These are phyloP conservation scores for Pterois miles DNA, from an alignment of 2,797 vertebrate species.

Conservation along the genomic window DNA sequence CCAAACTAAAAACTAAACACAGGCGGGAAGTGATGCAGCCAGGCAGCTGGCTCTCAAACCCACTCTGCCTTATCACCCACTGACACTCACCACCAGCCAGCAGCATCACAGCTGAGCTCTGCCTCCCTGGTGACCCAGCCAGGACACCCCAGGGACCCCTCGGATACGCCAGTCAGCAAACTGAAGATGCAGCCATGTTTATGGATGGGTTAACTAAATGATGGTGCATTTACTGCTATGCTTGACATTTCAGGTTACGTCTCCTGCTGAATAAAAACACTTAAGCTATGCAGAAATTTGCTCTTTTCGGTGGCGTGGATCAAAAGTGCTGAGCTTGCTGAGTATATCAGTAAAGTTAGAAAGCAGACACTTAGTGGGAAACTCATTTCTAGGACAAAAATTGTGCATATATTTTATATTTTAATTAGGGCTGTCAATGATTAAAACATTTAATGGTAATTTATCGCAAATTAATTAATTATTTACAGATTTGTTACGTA, in stretches of 20 bases:
- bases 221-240: conserved; percentile 23
- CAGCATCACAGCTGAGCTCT: conserved; percentile 44
- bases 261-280: conserved; percentile 18
- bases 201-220: conserved; percentile 24
- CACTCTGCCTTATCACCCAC: conserved; percentile 48
- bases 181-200: conserved; percentile 14
- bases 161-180: conserved; percentile 32
- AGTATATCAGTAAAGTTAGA: conserved; percentile 3
- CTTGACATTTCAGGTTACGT: conserved; percentile 14
- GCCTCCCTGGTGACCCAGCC: conserved; percentile 38
- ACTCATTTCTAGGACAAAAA: no score
- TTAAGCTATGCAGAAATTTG: conserved; percentile 5
- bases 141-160: conserved; percentile 13
- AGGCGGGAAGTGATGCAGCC: background rate
- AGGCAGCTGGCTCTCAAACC: background rate
- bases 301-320: background rate
- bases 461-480: no score
- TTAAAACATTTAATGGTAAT: no score
- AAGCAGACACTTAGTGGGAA: background rate
- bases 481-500: no score
- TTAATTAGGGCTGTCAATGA: no score
- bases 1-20: conserved; percentile 42
- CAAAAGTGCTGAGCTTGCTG: background rate
- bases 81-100: conserved; percentile 34
- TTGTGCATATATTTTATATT: no score